Evolutionary conservation across 1,140 invertebrate genomes (phyloP).

Genomic region (Drosophila virilis): DNA sequence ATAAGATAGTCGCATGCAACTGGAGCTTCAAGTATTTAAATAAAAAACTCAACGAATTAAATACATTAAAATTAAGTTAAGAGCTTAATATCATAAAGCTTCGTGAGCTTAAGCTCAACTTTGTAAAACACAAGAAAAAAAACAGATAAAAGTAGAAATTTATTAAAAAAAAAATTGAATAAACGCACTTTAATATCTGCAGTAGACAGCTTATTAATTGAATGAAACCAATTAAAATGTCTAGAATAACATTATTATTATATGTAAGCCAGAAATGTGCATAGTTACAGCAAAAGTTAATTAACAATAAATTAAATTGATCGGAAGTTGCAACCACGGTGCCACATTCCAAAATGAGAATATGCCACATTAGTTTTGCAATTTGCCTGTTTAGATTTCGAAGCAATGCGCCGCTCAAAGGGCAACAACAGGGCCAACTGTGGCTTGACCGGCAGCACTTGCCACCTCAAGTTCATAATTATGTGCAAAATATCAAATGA

Average conservation of each 20-base stretch:
- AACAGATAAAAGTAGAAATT: no score
- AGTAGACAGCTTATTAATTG: not conserved
- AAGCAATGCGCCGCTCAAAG: constrained; percentile 18
- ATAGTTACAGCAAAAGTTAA: constrained; percentile 35
- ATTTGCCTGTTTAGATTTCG: constrained; percentile 19
- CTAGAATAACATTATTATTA: not conserved
- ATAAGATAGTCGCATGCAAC: no score
- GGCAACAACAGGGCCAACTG: not conserved
- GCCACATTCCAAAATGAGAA: not conserved
- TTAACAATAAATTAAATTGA: constrained; percentile 37
- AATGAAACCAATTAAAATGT: constrained; percentile 22
- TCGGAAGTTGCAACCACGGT: constrained; percentile 34
- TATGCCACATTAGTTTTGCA: constrained; percentile 3
- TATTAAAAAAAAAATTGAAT: not conserved
- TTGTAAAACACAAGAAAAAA: no score
- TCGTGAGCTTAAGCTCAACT: no score
- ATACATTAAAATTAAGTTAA: no score
- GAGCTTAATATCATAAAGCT: no score
- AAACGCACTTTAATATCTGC: not conserved
- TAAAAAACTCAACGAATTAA: no score
- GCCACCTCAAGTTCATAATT: constrained; percentile 72
- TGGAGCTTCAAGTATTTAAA: no score
- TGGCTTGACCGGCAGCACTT: constrained; percentile 17
- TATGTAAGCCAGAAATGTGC: constrained; percentile 2
- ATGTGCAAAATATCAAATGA: constrained; percentile 64